These are phyloP conservation scores for Prunella strophiata DNA, from an alignment of 2,797 vertebrate genomes.

Conservation along the genomic window DNA sequence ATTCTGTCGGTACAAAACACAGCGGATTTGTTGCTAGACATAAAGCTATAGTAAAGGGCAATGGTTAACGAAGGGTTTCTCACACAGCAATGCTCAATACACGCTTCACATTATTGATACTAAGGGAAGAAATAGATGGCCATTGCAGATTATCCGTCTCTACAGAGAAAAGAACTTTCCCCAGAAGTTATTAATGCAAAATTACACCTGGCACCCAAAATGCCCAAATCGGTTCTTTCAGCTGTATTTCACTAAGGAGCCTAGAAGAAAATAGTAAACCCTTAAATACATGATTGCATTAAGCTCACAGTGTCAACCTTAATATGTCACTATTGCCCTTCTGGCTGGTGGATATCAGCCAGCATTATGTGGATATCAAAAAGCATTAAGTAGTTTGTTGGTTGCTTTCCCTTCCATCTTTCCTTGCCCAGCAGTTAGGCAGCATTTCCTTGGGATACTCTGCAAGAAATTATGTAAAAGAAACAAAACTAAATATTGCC, in stretches of 20 bases:
- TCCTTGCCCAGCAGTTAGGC: neutral
- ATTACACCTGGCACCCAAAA: neutral
- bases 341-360: neutral
- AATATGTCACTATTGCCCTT: neutral
- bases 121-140: neutral
- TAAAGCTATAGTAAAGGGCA: neutral
- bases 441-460: neutral
- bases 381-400: neutral
- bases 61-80: neutral
- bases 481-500: slow-evolving; percentile 19
- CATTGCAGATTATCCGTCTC: neutral
- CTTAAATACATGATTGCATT: neutral
- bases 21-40: neutral
- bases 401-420: neutral
- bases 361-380: neutral
- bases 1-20: neutral
- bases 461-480: slow-evolving; percentile 10
- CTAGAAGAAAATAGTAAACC: neutral
- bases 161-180: neutral
- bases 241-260: neutral
- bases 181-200: neutral
- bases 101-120: neutral
- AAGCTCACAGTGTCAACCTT: neutral
- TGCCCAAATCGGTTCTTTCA: neutral
- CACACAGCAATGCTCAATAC: neutral